Conservation (phyloP, 2,888 invertebrate genomes). For the Dasypogon diadema region DNA sequence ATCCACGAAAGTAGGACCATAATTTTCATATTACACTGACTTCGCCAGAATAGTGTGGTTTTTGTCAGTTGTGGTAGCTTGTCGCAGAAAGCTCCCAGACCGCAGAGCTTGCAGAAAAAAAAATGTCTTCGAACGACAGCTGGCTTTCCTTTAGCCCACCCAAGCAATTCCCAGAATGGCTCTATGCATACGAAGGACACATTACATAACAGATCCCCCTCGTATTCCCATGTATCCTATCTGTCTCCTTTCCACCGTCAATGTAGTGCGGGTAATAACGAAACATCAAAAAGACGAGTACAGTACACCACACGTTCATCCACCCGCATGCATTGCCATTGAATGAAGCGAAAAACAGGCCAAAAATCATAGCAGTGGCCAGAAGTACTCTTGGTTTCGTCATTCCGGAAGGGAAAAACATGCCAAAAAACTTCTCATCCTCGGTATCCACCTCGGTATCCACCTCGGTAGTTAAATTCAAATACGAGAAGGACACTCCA, state of each 20-base stretch:
- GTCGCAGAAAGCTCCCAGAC: not conserved
- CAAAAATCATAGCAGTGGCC: slow-evolving; percentile 48
- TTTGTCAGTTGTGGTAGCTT: not conserved
- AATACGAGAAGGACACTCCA: slow-evolving; percentile 38
- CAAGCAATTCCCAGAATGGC: slow-evolving; percentile 4
- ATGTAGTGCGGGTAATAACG: not conserved
- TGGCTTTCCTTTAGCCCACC: slow-evolving; percentile 3
- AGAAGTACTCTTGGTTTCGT: slow-evolving; percentile 44
- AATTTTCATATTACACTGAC: slow-evolving; percentile 29
- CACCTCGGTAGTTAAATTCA: slow-evolving; percentile 24
- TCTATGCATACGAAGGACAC: slow-evolving; percentile 11
- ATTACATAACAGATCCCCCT: slow-evolving; percentile 18
- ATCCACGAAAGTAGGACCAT: not conserved
- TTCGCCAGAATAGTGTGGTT: not conserved
- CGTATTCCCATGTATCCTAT: slow-evolving; percentile 2
- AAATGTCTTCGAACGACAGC: slow-evolving; percentile 1
- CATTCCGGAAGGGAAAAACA: slow-evolving; percentile 33
- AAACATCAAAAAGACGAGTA: not conserved
- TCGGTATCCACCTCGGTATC: not conserved
- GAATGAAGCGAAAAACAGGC: slow-evolving; percentile 41
- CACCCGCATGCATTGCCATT: slow-evolving; percentile 38
- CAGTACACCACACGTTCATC: not conserved
- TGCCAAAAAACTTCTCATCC: slow-evolving; percentile 6
- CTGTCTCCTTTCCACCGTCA: slow-evolving; percentile 19
- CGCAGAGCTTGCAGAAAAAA: slow-evolving; percentile 1